These are phyloP conservation scores for Ophthalmolycus amberensis DNA, from an alignment of 2,113 vertebrate species.

Conservation along the genomic window DNA sequence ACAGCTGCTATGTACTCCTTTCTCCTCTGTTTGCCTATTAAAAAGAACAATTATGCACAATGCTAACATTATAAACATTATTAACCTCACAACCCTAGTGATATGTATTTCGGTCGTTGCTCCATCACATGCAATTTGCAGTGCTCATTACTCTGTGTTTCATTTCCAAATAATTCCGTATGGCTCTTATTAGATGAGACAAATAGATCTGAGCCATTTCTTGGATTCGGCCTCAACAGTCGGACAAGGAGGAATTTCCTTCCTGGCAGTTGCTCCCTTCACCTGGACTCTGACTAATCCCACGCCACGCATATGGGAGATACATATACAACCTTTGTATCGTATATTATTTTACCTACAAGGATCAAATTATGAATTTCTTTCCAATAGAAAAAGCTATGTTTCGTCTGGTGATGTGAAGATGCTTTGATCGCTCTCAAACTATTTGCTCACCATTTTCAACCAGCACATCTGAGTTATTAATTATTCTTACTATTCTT, in stretches of 20 bases:
- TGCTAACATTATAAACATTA: constrained; percentile 61
- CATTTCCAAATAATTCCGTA: constrained; percentile 59
- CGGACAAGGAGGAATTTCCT: constrained; percentile 57
- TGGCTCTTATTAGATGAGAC: constrained; percentile 65
- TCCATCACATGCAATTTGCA: constrained; percentile 42
- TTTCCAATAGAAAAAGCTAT: background rate
- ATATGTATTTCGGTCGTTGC: constrained; percentile 34
- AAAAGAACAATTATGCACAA: constrained; percentile 31
- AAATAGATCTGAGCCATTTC: constrained; percentile 59
- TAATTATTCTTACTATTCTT: constrained; percentile 47
- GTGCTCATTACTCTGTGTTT: constrained; percentile 58
- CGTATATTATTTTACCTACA: constrained; percentile 18
- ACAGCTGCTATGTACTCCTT: constrained; percentile 2
- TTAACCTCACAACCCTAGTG: constrained; percentile 48
- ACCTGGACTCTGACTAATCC: constrained; percentile 67
- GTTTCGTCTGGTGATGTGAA: constrained; percentile 9
- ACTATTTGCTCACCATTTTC: background rate
- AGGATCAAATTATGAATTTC: constrained; percentile 14
- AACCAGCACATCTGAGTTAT: constrained; percentile 5
- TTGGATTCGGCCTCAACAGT: constrained; percentile 44
- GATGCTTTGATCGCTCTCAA: constrained; percentile 37
- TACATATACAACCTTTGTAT: constrained; percentile 32
- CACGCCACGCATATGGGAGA: constrained; percentile 6
- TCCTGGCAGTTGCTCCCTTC: constrained; percentile 57
- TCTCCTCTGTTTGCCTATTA: constrained; percentile 39